Evolutionary conservation across 2,888 invertebrate species (phyloP), one percentile per base, ranked within the genome.

Genomic region (Drosophila subquinaria): DNA sequence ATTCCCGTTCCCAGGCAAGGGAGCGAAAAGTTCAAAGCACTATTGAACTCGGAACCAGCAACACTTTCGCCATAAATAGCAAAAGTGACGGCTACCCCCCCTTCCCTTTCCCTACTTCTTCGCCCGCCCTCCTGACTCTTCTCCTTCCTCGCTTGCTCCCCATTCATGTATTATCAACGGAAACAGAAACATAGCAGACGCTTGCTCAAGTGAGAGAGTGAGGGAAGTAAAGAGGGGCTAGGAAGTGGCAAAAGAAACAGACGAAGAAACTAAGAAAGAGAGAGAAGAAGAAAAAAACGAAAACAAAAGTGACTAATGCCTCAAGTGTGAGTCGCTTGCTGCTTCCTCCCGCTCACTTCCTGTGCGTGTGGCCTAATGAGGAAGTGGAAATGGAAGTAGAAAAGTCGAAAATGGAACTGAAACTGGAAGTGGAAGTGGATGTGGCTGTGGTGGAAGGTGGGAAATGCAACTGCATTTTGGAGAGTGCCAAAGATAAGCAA

Each of bases 31-130:
- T 88, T 86, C 86, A 86, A 84, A 86, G 86, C 88, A 88, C 86
- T 88, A 83, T 88, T 88, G 88, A 88, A 88, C 88, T 88, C 85
- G 48, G 35, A 52, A 52, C 64, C 67, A 69, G 73, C 85, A 87
- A 84, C 87, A 86, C 86, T 86, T 86, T 86, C 82, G 88, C 84
- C 87, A 88, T 88, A 88, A 84, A 84, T 88, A 84, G 84, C 88
- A 71, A 79, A 79, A 79, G 71, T 72, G 75, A 75, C 73, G 81
- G 77, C 56, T 50, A 17, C 23, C 43, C 5, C 27, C 27, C 27
- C 27, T 20, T 43, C 35, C 4, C 4, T 27, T 43, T 40, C 50
- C 17, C 30, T 30, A 30, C 30, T 35, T 13, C 38, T 17, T 13
- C 5, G 38, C 23, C 8, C 33, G 8, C 9, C 11, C 10, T 38